Evolutionary conservation across 2,113 vertebrate genomes (phyloP).

Genomic region (Carlito syrichta): DNA sequence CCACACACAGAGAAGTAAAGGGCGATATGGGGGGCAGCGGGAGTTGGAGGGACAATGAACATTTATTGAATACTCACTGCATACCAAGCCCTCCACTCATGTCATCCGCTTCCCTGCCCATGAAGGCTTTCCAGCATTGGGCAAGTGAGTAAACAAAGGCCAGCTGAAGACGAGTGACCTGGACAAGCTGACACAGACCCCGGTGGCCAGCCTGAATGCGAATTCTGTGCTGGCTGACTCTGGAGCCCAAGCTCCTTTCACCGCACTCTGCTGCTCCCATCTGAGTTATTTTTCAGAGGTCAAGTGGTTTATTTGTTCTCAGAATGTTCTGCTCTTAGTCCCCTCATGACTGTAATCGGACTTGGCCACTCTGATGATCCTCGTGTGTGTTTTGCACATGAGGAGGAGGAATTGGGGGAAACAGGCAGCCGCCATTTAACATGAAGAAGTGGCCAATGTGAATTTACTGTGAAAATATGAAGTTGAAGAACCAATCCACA

Average conservation of each 20-base stretch:
- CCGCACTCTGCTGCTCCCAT: background rate
- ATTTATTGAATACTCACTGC: background rate
- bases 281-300: background rate
- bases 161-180: background rate
- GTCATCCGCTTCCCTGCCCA: background rate
- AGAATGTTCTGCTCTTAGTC: background rate
- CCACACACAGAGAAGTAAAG: background rate
- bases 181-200: background rate
- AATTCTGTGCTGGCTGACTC: background rate
- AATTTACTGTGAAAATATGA: conserved; percentile 74
- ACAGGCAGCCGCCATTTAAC: background rate
- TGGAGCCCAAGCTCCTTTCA: background rate
- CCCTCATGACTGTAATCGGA: background rate
- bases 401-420: conserved; percentile 48
- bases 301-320: background rate
- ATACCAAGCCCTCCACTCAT: background rate
- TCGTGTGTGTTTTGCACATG: background rate
- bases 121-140: background rate
- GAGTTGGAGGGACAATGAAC: background rate
- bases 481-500: conserved; percentile 39
- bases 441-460: conserved; percentile 53
- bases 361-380: conserved; percentile 33
- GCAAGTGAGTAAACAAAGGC: background rate
- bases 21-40: rapidly evolving
- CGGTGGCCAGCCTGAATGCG: background rate